Evolutionary conservation across 2,113 vertebrate genomes (phyloP).

Genomic region (Proterorhinus semilunaris): DNA sequence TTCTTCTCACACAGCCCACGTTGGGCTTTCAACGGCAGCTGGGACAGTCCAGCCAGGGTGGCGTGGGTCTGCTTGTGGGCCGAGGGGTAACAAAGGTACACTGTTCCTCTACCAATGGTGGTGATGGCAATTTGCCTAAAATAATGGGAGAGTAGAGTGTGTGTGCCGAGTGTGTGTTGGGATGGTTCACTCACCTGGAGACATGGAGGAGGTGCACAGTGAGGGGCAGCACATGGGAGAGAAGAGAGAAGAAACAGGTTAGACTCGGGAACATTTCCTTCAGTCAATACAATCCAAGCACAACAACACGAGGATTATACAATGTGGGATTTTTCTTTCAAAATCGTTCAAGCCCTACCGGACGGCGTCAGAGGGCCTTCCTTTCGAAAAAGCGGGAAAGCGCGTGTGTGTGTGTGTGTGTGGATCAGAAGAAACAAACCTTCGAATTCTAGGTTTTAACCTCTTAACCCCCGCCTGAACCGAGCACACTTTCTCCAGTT

Average conservation of each 20-base stretch:
- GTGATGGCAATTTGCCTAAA: constrained; percentile 85
- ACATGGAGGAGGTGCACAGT: neutral
- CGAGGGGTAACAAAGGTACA: constrained; percentile 80
- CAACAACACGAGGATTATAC: too few relatives aligned
- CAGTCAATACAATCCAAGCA: too few relatives aligned
- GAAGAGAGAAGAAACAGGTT: constrained; percentile 7
- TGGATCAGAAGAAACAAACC: too few relatives aligned
- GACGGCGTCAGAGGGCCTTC: too few relatives aligned
- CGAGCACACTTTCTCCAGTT: too few relatives aligned
- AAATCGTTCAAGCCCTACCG: too few relatives aligned
- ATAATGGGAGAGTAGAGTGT: constrained; percentile 78
- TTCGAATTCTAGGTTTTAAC: too few relatives aligned
- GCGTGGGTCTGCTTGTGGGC: constrained; percentile 24
- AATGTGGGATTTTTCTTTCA: too few relatives aligned
- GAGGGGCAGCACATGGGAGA: constrained; percentile 43
- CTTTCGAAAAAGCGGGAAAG: too few relatives aligned
- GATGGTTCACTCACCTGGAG: constrained; percentile 55
- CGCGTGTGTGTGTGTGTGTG: too few relatives aligned
- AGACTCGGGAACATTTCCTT: neutral
- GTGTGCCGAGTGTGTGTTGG: constrained; percentile 36
- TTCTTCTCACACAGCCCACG: constrained; percentile 48
- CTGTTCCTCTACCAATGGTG: constrained; percentile 77
- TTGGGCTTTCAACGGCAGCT: constrained; percentile 38
- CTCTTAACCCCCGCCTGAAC: too few relatives aligned
- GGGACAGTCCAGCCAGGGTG: constrained; percentile 32